Percentiles rank a stretch among this genome's conserved stretches.
Conservation (phyloP, 2,888 invertebrate genomes). For the Himalopsyche anomala region DNA sequence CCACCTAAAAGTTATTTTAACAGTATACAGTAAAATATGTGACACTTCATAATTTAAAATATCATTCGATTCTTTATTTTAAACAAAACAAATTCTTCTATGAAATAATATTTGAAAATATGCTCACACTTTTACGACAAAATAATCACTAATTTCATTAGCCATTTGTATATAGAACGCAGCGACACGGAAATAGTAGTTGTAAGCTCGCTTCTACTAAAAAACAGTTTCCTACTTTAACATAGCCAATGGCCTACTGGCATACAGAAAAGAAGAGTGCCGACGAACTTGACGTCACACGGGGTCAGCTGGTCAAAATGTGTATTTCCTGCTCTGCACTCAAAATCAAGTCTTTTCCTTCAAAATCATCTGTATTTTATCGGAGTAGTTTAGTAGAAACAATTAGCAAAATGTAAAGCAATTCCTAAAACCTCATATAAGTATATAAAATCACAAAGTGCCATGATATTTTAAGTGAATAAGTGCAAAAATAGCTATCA, state of each 20-base stretch:
- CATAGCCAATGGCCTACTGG: conserved; percentile 28
- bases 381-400: conserved; percentile 38
- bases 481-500: conserved; percentile 57
- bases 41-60: background rate
- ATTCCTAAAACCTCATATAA: conserved; percentile 53
- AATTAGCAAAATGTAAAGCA: conserved; percentile 57
- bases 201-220: background rate
- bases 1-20: too few species aligned
- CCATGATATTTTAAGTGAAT: conserved; percentile 62
- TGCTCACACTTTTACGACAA: background rate
- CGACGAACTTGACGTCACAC: conserved; percentile 45
- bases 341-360: conserved; percentile 41
- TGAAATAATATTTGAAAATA: background rate
- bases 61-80: too few species aligned
- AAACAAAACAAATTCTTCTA: background rate
- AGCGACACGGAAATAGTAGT: conserved; percentile 22
- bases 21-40: too few species aligned
- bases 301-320: conserved; percentile 63
- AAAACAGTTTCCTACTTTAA: conserved; percentile 27
- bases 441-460: conserved; percentile 61
- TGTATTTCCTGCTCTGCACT: conserved; percentile 47
- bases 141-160: background rate
- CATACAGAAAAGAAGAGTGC: conserved; percentile 39
- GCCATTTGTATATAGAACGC: background rate
- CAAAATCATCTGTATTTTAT: conserved; percentile 42